Percentiles rank a stretch among this genome's conserved stretches.
phyloP scores from a whole-genome alignment of 2,113 vertebrate species.

The Myotis davidii region DNA sequence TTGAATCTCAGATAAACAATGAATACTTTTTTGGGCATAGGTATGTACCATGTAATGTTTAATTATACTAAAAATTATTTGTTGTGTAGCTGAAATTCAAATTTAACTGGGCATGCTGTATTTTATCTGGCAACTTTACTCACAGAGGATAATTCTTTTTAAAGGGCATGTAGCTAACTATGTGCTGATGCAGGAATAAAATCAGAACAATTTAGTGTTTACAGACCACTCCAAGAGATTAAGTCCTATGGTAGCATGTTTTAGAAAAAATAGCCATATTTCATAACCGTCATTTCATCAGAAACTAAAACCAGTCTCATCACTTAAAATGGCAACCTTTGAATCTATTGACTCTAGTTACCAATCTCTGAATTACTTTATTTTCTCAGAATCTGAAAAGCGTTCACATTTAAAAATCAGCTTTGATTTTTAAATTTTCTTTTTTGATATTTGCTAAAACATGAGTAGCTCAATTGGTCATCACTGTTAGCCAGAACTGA shows the following conservation, averaged over 20 bases:
- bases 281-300: not conserved
- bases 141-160: not conserved
- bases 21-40: not conserved
- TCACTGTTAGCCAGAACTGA: not conserved
- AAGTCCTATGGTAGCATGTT: not conserved
- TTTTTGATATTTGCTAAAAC: not conserved
- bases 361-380: constrained; percentile 4
- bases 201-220: constrained; percentile 2
- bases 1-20: constrained; percentile 23
- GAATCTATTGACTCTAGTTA: not conserved
- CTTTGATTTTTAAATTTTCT: not conserved
- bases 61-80: not conserved
- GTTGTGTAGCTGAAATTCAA: not conserved
- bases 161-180: not conserved
- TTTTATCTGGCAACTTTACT: not conserved
- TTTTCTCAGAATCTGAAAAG: constrained; percentile 12
- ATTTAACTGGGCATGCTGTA: not conserved
- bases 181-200: not conserved
- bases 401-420: not conserved
- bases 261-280: constrained; percentile 1
- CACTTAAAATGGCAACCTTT: not conserved
- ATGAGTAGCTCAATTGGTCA: not conserved
- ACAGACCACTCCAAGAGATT: not conserved
- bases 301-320: constrained; percentile 21
- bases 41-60: not conserved